A percentile compares a stretch with the other conserved stretches of the same genome.
Conservation (phyloP, 2,113 vertebrate species). For the Cephalophus harveyi region DNA sequence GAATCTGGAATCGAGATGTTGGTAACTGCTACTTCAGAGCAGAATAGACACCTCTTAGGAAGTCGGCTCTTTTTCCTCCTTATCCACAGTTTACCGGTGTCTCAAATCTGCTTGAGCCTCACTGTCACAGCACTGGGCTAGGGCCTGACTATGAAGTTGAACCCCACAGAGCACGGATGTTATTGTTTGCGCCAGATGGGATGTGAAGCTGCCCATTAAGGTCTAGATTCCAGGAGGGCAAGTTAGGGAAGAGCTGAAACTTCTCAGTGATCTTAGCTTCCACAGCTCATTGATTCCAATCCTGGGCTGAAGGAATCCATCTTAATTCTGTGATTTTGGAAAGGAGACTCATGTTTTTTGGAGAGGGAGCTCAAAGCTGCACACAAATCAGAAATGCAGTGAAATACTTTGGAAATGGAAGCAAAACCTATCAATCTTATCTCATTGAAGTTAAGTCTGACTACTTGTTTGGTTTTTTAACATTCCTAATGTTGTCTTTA, state of each 20-base stretch:
- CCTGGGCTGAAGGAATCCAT: neutral
- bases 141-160: neutral
- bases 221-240: neutral
- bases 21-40: neutral
- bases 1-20: neutral
- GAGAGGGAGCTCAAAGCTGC: neutral
- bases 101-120: neutral
- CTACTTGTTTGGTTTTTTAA: neutral
- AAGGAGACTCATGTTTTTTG: neutral
- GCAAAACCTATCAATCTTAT: neutral
- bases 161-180: accelerated
- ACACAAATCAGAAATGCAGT: neutral
- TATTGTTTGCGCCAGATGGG: neutral
- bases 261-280: neutral
- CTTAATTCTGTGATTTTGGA: neutral
- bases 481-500: neutral
- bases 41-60: neutral
- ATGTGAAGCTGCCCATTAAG: neutral
- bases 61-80: neutral
- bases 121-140: neutral
- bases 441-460: neutral
- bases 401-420: neutral
- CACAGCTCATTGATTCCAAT: neutral
- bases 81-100: neutral
- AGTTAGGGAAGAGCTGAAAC: neutral